Evolutionary conservation across 2,888 invertebrate species (phyloP).

Genomic region (Drosophila percnosoma): DNA sequence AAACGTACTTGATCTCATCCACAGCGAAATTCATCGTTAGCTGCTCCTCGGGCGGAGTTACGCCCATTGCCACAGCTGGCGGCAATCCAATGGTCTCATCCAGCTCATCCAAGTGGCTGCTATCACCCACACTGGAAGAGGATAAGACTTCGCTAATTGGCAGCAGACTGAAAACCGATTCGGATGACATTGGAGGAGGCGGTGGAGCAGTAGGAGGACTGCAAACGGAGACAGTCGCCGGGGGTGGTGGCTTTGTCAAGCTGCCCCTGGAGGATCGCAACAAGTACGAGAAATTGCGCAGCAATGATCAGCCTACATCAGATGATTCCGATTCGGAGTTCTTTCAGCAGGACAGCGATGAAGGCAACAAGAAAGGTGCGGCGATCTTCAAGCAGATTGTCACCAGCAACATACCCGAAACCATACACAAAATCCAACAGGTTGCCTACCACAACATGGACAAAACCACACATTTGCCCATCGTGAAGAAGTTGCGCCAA

Average conservation of each 20-base stretch:
- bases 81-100: constrained; percentile 72
- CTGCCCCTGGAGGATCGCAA: constrained; percentile 90
- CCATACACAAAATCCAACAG: constrained; percentile 85
- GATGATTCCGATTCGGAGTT: constrained; percentile 86
- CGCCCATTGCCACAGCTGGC: constrained; percentile 37
- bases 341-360: constrained; percentile 82
- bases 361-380: constrained; percentile 73
- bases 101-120: constrained; percentile 84
- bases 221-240: constrained; percentile 8
- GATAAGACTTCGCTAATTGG: constrained; percentile 84
- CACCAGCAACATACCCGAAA: constrained; percentile 86
- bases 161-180: constrained; percentile 80
- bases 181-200: constrained; percentile 69
- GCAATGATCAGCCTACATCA: constrained; percentile 87
- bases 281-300: constrained; percentile 91
- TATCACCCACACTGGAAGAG: constrained; percentile 85
- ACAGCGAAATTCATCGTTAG: constrained; percentile 75
- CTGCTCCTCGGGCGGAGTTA: constrained; percentile 58
- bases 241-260: constrained; percentile 86
- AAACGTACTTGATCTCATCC: constrained; percentile 83
- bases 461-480: constrained; percentile 84
- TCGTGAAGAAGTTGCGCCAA: constrained; percentile 86
- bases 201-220: constrained; percentile 29
- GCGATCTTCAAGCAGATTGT: constrained; percentile 85
- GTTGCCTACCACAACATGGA: constrained; percentile 86